phyloP scores from a whole-genome alignment of 2,113 vertebrate genomes.

The Pollimyrus isidori region DNA sequence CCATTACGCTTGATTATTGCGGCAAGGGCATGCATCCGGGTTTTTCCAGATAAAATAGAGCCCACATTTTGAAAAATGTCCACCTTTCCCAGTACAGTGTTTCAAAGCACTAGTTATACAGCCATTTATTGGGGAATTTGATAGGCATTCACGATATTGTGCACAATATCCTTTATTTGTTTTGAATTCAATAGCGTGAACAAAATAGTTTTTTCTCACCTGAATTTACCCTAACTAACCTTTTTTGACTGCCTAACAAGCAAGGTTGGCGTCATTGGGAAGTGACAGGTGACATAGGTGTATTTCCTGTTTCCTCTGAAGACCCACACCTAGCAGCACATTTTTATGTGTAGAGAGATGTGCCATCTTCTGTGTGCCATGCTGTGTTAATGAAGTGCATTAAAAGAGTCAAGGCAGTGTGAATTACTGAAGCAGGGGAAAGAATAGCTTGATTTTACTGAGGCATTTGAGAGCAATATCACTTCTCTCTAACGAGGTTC shows the following conservation, averaged over 20 bases:
- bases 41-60: background rate
- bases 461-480: background rate
- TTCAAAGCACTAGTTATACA: background rate
- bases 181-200: background rate
- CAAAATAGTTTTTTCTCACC: background rate
- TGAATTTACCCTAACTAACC: background rate
- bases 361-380: background rate
- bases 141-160: background rate
- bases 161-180: background rate
- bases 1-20: background rate
- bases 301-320: constrained; percentile 1
- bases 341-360: background rate
- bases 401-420: background rate
- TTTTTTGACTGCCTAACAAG: background rate
- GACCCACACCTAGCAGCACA: background rate
- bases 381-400: constrained; percentile 5
- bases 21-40: background rate
- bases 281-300: background rate
- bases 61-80: background rate
- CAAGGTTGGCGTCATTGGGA: background rate
- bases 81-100: background rate
- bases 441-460: background rate
- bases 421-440: background rate
- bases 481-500: constrained; percentile 6
- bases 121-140: background rate